Base-by-base conservation (phyloP, 1,140 invertebrate species). In the Nephila pilipes region DNA sequence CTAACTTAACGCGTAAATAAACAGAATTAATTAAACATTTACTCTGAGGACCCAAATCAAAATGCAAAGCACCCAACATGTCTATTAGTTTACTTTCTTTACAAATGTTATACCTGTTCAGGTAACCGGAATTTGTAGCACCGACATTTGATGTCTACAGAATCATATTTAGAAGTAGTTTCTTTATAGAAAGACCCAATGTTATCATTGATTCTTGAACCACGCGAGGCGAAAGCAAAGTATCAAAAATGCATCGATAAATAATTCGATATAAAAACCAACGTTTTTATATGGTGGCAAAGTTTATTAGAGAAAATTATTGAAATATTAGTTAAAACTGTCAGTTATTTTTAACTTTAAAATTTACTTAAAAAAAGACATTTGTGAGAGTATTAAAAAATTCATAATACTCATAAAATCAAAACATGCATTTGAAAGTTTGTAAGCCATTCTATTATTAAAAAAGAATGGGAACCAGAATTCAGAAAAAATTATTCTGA, bases 51-150 rank as follows among this genome's bases (percentile, higher is more conserved):
- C n/a, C 25, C 25, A 87, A 32, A 60, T 87, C 85, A 58, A 87
- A 87, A 87, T 87, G 85, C 12, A 87, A 38, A 87, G 22, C 12
- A 29, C 85, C 85, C 3, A 87, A 60, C 12, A 87, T 2, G 29
- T 87, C 85, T 14, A 87, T 60, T 32, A 36, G n/a, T 60, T 87
- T 87, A 38, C 85, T 87, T 0, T 29, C 14, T 60, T 87, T 87
- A 14, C 22, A 60, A 22, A 20, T 58, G 14, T 32, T n/a, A 60
- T 60, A 3, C 2, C 85, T 57, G 6, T 16, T 60, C 32, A 16
- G 2, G 58, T 36, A 58, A 1, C 55, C 58, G 12, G 4, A 16
- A 85, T 85, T 85, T 57, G 29, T 60, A 12, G 58, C 60, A 3
- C 60, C n/a, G 4, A 2, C 2, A 2, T n/a, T 29, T 22, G n/a